These are phyloP conservation scores for Squalus acanthias DNA, from an alignment of 2,797 vertebrate genomes.

Conservation along the genomic window DNA sequence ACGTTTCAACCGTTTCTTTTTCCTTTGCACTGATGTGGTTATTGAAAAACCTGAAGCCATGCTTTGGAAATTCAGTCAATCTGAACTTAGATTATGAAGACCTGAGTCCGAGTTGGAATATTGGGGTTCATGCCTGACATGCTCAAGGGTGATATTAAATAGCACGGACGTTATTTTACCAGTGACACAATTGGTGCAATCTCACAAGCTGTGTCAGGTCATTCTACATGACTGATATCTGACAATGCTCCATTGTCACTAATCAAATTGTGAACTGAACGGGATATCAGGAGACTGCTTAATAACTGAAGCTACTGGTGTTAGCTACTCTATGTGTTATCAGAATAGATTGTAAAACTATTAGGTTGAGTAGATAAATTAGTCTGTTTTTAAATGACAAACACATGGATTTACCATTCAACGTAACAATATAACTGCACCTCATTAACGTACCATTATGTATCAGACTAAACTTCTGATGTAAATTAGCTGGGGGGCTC, in stretches of 20 bases:
- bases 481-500: not conserved
- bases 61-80: not conserved
- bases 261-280: not conserved
- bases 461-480: not conserved
- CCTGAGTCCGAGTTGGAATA: not conserved
- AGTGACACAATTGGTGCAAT: not conserved
- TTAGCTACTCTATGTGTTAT: not conserved
- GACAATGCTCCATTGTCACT: not conserved
- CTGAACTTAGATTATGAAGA: not conserved
- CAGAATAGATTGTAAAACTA: not conserved
- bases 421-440: not conserved
- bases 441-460: not conserved
- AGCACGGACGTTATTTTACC: not conserved
- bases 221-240: not conserved
- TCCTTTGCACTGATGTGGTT: not conserved
- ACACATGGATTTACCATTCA: not conserved
- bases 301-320: not conserved
- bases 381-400: not conserved
- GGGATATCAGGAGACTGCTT: not conserved
- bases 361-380: slow-evolving; percentile 5
- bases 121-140: not conserved
- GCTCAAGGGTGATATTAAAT: not conserved
- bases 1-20: not conserved
- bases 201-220: not conserved
- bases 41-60: not conserved